phyloP scores from a whole-genome alignment of 2,113 vertebrate species.

The Scatophagus argus region DNA sequence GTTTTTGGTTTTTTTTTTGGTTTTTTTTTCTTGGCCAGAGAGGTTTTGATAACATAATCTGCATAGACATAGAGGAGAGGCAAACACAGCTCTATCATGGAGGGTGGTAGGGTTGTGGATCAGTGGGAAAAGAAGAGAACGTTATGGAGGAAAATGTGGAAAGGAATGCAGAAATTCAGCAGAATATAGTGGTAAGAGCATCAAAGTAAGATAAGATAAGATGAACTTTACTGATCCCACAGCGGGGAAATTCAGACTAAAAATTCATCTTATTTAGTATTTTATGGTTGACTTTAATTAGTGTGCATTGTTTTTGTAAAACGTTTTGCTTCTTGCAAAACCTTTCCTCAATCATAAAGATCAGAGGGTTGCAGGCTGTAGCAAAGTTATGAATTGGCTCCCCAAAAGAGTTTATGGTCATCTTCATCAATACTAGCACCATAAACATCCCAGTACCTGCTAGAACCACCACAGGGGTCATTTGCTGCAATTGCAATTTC shows the following conservation, averaged over 20 bases:
- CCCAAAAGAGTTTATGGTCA: not conserved
- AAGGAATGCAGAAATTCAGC: not conserved
- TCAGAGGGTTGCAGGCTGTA: not conserved
- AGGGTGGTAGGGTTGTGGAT: not conserved
- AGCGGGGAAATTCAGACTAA: no score
- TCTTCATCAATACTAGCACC: not conserved
- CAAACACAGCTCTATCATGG: slow-evolving; percentile 15
- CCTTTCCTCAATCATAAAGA: not conserved
- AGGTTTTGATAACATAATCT: slow-evolving; percentile 47
- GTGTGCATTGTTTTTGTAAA: not conserved
- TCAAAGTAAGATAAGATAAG: no score
- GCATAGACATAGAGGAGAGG: slow-evolving; percentile 21
- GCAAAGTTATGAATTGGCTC: not conserved
- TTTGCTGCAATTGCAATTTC: no score
- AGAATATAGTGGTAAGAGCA: not conserved
- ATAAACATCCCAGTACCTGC: no score
- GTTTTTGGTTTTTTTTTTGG: slow-evolving; percentile 7
- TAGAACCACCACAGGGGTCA: no score
- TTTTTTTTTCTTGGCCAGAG: slow-evolving; percentile 7
- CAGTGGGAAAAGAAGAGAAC: not conserved
- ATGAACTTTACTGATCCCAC: no score
- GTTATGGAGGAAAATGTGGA: not conserved
- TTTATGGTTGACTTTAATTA: not conserved
- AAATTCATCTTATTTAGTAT: not conserved
- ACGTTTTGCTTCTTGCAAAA: not conserved